A percentile compares a stretch with the other conserved stretches of the same genome.
Conservation (phyloP, 2,888 invertebrate genomes). For the Sinhomidia bicolor region DNA sequence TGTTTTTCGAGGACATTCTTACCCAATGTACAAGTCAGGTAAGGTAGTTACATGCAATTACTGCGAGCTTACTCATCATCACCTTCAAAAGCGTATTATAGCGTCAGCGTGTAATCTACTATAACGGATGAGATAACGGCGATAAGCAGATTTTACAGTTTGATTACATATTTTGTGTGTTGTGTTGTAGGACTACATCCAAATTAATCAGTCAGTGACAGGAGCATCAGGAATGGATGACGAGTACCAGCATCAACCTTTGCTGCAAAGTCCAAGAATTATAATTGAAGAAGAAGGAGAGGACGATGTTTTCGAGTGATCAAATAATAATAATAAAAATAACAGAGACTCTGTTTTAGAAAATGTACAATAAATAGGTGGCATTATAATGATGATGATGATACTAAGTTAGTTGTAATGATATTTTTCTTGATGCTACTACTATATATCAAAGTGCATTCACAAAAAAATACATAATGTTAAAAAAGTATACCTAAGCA, state of each 20-base stretch:
- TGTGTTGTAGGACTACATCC: constrained; percentile 58
- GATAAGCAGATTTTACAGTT: neutral
- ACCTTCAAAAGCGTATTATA: neutral
- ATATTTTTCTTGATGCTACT: too few species aligned
- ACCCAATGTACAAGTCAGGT: constrained; percentile 73
- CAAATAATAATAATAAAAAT: too few species aligned
- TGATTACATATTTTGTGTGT: neutral
- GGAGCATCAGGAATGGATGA: constrained; percentile 28
- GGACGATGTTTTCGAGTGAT: constrained; percentile 61
- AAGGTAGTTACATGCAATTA: neutral
- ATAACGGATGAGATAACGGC: too few species aligned
- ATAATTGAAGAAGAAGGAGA: constrained; percentile 67
- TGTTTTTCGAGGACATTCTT: constrained; percentile 73
- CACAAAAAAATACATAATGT: too few species aligned
- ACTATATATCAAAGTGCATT: too few species aligned
- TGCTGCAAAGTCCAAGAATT: constrained; percentile 51
- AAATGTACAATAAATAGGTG: too few species aligned
- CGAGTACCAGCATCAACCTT: constrained; percentile 35
- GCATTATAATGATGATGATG: neutral
- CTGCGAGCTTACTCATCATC: too few species aligned
- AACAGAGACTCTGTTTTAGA: too few species aligned
- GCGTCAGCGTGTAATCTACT: neutral
- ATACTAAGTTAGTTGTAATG: too few species aligned
- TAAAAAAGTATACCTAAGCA: too few species aligned
- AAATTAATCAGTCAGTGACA: neutral